Percentiles rank a stretch among this genome's conserved stretches.
These are phyloP conservation scores for Polypedilum vanderplanki DNA, from an alignment of 1,140 invertebrate species.

Conservation along the genomic window DNA sequence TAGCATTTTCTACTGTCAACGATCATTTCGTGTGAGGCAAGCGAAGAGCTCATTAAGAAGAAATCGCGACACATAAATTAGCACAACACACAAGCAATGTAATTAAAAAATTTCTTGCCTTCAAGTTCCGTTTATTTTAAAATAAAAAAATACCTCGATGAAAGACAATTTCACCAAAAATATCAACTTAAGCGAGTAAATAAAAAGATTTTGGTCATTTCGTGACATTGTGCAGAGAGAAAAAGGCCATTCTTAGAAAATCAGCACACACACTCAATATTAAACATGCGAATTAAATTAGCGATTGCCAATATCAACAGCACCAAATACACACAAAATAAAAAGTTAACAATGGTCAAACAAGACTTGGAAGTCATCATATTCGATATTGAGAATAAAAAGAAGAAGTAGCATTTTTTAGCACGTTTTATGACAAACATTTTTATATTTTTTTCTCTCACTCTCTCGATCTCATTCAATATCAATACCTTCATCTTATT, in stretches of 20 bases:
- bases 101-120: too few relatives aligned
- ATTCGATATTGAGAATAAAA: neutral
- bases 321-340: neutral
- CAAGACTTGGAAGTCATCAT: neutral
- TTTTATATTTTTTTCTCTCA: neutral
- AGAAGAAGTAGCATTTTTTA: neutral
- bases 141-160: too few relatives aligned
- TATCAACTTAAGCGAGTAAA: too few relatives aligned
- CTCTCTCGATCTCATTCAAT: neutral
- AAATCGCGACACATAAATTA: too few relatives aligned
- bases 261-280: too few relatives aligned
- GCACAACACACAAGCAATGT: too few relatives aligned
- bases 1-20: too few relatives aligned
- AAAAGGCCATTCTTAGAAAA: neutral
- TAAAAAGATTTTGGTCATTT: neutral
- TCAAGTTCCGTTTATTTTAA: too few relatives aligned
- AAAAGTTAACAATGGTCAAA: neutral
- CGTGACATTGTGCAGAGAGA: neutral
- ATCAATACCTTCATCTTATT: neutral
- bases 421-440: slow-evolving; percentile 7
- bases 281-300: neutral
- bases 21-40: too few relatives aligned
- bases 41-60: too few relatives aligned
- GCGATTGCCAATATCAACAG: too few relatives aligned
- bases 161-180: too few relatives aligned